phyloP scores from a whole-genome alignment of 2,888 invertebrate genomes.

The Stenoptilia bipunctidactyla region DNA sequence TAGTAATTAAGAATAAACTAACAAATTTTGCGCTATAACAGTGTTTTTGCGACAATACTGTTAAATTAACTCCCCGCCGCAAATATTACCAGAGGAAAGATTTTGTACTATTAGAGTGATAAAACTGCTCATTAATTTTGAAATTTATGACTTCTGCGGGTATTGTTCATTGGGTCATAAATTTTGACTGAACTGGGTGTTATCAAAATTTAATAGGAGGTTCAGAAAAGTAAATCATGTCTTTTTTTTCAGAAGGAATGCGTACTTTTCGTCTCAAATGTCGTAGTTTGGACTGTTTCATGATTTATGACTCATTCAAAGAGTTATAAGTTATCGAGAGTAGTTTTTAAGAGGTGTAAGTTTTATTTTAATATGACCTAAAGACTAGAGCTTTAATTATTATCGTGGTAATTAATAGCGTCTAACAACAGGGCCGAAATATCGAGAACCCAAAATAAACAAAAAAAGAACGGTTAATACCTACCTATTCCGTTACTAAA shows the following conservation, averaged over 20 bases:
- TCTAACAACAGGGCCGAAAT: too few relatives aligned
- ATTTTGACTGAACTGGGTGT: constrained; percentile 14
- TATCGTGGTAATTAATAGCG: too few relatives aligned
- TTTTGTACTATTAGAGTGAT: constrained; percentile 23
- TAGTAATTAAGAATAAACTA: constrained; percentile 48
- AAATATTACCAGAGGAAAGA: constrained; percentile 19
- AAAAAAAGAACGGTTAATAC: too few relatives aligned
- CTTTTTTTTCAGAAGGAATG: neutral
- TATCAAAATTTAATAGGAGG: neutral
- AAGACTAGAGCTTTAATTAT: too few relatives aligned
- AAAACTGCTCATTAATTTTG: constrained; percentile 30
- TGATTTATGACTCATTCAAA: too few relatives aligned
- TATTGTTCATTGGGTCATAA: constrained; percentile 25
- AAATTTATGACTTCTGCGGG: constrained; percentile 26
- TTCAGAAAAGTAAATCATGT: neutral
- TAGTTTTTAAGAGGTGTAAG: too few relatives aligned
- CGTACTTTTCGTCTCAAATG: too few relatives aligned
- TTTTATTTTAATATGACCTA: too few relatives aligned
- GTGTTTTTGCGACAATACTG: constrained; percentile 36
- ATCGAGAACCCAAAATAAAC: too few relatives aligned
- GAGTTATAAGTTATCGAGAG: too few relatives aligned
- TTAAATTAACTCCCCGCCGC: constrained; percentile 29
- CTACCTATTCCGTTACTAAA: too few relatives aligned
- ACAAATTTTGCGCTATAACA: constrained; percentile 41
- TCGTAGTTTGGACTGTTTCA: neutral